Evolutionary conservation across 2,797 vertebrate genomes (phyloP).

Genomic region (Loris lydekkerianus): DNA sequence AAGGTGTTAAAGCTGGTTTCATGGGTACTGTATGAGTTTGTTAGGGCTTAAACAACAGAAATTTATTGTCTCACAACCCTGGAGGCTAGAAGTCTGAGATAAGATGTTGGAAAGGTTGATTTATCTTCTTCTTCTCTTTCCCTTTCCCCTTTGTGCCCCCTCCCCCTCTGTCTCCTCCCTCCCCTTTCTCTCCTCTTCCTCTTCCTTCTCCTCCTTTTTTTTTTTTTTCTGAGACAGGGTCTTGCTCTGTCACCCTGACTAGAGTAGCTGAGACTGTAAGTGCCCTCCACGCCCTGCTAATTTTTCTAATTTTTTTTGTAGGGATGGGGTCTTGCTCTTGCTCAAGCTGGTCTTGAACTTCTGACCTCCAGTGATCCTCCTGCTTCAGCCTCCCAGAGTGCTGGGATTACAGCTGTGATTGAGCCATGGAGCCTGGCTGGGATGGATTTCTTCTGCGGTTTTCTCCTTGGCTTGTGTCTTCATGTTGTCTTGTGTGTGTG

Average conservation of each 20-base stretch:
- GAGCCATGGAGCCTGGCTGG: neutral
- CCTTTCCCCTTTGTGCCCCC: too few relatives aligned
- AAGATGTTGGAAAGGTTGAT: neutral
- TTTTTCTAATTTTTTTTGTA: neutral
- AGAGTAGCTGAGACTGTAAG: too few relatives aligned
- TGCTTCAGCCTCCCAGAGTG: neutral
- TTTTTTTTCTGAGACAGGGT: too few relatives aligned
- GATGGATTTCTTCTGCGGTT: neutral
- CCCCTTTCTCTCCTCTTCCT: too few relatives aligned
- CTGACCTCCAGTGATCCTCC: neutral
- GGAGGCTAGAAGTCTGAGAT: neutral
- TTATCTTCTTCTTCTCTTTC: too few relatives aligned
- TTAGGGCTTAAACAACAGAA: neutral
- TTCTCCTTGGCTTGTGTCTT: neutral
- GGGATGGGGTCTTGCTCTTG: neutral
- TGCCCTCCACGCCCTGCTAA: neutral
- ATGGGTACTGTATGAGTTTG: accelerated
- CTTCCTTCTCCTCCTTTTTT: too few relatives aligned
- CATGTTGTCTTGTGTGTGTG: accelerated
- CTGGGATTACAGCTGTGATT: neutral
- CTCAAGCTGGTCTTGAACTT: neutral
- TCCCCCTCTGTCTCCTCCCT: too few relatives aligned
- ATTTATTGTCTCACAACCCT: neutral
- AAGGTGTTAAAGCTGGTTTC: neutral
- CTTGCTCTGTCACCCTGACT: too few relatives aligned